Evolutionary conservation across 2,888 invertebrate species (phyloP).

Genomic region (Timema cristinae): DNA sequence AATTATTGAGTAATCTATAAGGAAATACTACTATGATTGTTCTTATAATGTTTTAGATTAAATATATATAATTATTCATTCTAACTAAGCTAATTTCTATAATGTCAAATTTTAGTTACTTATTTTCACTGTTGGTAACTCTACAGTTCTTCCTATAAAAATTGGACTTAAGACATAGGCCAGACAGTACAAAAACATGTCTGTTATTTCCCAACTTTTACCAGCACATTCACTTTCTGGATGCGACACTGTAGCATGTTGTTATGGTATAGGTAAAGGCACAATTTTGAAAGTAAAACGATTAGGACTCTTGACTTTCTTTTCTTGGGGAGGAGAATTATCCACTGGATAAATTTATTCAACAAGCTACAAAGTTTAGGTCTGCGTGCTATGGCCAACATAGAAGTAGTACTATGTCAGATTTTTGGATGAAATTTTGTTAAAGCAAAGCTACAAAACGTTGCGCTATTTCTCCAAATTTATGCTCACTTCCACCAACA

Average conservation of each 20-base stretch:
- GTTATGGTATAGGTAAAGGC: too few species aligned
- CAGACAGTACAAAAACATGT: not conserved
- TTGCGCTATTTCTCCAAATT: not conserved
- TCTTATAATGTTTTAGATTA: too few species aligned
- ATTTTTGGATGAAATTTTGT: not conserved
- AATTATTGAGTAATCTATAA: too few species aligned
- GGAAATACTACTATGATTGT: too few species aligned
- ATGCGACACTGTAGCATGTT: slow-evolving; percentile 2
- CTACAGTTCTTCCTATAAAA: too few species aligned
- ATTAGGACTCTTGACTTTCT: not conserved
- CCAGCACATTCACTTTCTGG: not conserved
- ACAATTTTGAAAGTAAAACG: not conserved
- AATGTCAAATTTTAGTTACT: too few species aligned
- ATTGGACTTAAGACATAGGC: too few species aligned
- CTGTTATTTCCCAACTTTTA: not conserved
- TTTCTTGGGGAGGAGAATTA: not conserved
- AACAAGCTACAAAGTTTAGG: not conserved
- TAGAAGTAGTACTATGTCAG: not conserved
- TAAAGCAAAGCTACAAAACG: not conserved
- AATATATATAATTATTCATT: too few species aligned
- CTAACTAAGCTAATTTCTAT: too few species aligned
- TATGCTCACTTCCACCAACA: not conserved
- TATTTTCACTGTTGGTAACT: too few species aligned
- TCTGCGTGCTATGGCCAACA: not conserved
- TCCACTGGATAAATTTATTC: not conserved